Evolutionary conservation across 2,113 vertebrate species (phyloP), one percentile per base, ranked within the genome.

Genomic region (Corythoichthys intestinalis): DNA sequence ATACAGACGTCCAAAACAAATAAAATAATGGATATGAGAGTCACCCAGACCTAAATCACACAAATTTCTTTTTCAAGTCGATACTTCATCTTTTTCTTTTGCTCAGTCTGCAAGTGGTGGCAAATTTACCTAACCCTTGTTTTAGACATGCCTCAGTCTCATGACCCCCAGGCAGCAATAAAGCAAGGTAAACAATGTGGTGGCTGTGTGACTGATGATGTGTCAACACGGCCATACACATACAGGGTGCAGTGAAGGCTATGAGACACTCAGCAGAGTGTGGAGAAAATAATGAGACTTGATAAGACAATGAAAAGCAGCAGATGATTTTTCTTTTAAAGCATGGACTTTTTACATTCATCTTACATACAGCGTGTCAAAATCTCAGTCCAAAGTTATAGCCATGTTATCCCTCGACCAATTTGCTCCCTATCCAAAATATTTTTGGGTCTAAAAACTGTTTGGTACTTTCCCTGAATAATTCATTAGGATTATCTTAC

Each of bases 151-250:
- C 48, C 65, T 66, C 64, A 6, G 47, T 67, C 64, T 41, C 74
- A 11, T 4, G 53, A 53, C 66, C 57, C 69, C 57, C 0, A 37
- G 8, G 59, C 64, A 72, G 76, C 65, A 77, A 84, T 83, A 75
- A 83, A 82, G 71, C 53, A 72, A 69, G 48, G 78, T 83, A 83
- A 87, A 82, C 73, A 85, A 44, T 12, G 4, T 28, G 12, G 48
- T 53, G 67, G 46, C 47, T 17, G 68, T 20, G 65, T 56, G 75
- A 65, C 63, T 79, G 57, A 79, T 64, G 73, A 71, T 34, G 52
- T 59, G 65, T 61, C 72, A 62, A 69, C 52, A 65, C 12, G 2
- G 28, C 41, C 52, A 4, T 8, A 71, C 35, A 37, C 71, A 61
- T n/a, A 78, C 17, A 38, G 11, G 4, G 44, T 53, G 38, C 34